Evolutionary conservation across 2,797 vertebrate genomes (phyloP), one percentile per base, ranked within the genome.

Genomic region (Chlorospingus flavigularis): DNA sequence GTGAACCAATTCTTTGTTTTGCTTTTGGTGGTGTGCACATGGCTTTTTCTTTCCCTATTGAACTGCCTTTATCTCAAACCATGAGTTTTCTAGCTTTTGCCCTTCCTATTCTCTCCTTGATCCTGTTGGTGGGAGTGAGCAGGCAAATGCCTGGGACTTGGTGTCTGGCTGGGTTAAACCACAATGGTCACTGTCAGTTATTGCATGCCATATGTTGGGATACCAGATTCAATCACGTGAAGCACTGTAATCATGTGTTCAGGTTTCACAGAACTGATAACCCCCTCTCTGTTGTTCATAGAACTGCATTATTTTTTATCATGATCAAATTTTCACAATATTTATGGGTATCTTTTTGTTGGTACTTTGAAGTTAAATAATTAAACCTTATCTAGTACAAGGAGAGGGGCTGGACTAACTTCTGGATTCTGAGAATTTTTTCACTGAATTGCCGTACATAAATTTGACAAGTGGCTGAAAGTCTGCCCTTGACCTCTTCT

Each of bases 71-170:
- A 10, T 48, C 26, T 48, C 26, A 88, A n/a, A 4, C 10, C 6
- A n/a, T 4, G 18, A 26, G 12, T n/a, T 81, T 75, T 55, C 31
- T 19, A 28, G 16, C 7, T 75, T 88, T 25, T 70, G 25, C 3
- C 4, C 35, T 68, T 48, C 23, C 0, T 0, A 14, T 30, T 42
- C 42, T 50, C 28, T 43, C n/a, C 42, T 35, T 0, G 0, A 13
- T 54, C 21, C 18, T 13, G 3, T 11, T 43, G 42, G 7, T 43
- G 19, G 6, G 10, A 48, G 13, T 28, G 55, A 75, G 26, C 0
- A 0, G 66, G 17, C 7, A n/a, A 11, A 31, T 75, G 7, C 3
- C 3, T 25, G 17, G 28, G 9, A 4, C 28, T 62, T 62, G n/a
- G 23, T 23, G 14, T 28, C 28, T 30, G 37, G 6, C 5, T 62